These are phyloP conservation scores for Polyommatus icarus DNA, from an alignment of 2,888 invertebrate species.

Conservation along the genomic window DNA sequence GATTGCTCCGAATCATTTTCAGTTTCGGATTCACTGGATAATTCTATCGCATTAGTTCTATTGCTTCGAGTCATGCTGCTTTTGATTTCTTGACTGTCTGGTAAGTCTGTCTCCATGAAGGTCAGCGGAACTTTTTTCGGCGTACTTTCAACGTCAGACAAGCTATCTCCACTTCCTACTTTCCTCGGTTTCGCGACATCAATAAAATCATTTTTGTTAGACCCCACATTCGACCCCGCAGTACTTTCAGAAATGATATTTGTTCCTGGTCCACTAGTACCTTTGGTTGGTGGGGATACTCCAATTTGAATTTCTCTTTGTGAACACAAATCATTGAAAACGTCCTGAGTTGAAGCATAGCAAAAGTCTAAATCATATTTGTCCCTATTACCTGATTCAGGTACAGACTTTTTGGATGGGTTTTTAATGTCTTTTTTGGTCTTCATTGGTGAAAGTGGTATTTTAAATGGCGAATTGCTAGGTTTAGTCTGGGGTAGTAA, in stretches of 20 bases:
- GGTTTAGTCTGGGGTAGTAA: background rate
- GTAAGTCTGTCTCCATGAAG: conserved; percentile 60
- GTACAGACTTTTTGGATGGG: conserved; percentile 33
- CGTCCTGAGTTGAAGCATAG: conserved; percentile 66
- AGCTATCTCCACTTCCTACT: conserved; percentile 53
- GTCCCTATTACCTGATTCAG: conserved; percentile 40
- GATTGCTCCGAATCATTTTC: conserved; percentile 53
- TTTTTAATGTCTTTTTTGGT: conserved; percentile 50
- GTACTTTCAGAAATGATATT: conserved; percentile 41
- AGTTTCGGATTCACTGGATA: conserved; percentile 62
- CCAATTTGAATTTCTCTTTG: conserved; percentile 47
- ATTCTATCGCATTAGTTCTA: conserved; percentile 44
- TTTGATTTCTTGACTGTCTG: conserved; percentile 69
- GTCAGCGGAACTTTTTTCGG: conserved; percentile 58
- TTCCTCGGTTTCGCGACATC: conserved; percentile 45
- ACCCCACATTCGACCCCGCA: conserved; percentile 45
- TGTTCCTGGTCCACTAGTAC: background rate
- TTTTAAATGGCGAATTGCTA: conserved; percentile 54
- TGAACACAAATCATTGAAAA: conserved; percentile 61
- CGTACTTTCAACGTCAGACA: conserved; percentile 55
- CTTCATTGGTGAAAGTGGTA: conserved; percentile 58
- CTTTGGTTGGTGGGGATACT: background rate
- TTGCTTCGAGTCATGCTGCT: conserved; percentile 47
- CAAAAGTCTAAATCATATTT: conserved; percentile 49
- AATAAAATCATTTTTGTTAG: conserved; percentile 50